These are phyloP conservation scores for Capromys pilorides DNA, from an alignment of 2,797 vertebrate species.

Conservation along the genomic window DNA sequence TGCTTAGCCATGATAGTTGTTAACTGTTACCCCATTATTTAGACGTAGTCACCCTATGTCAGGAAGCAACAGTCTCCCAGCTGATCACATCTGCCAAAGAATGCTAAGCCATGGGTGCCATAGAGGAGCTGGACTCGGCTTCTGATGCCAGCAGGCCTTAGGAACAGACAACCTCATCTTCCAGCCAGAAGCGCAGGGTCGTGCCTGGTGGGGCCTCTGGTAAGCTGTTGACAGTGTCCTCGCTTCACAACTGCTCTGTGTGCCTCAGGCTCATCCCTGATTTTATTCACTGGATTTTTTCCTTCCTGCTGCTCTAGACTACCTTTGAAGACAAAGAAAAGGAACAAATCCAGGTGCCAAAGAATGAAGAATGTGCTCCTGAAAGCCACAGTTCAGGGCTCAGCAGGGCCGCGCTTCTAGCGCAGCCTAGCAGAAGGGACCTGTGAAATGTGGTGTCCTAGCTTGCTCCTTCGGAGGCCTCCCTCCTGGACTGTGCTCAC, in stretches of 20 bases:
- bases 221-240: not conserved
- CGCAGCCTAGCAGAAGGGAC: not conserved
- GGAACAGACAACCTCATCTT: not conserved
- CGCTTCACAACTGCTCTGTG: not conserved
- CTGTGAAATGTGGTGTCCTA: not conserved
- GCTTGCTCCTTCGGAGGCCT: not conserved
- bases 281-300: not conserved
- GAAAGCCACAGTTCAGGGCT: not conserved
- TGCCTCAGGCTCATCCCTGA: not conserved
- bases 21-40: slow-evolving; percentile 11
- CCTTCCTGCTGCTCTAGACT: not conserved
- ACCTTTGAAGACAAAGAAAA: not conserved
- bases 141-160: not conserved
- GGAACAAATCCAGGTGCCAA: not conserved
- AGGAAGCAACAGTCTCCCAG: slow-evolving; percentile 25
- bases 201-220: not conserved
- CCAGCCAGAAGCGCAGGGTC: not conserved
- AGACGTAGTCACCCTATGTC: not conserved
- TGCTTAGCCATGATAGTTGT: slow-evolving; percentile 13
- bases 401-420: not conserved
- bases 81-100: not conserved
- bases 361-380: not conserved
- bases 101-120: not conserved
- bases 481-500: not conserved
- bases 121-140: not conserved